Evolutionary conservation across 2,113 vertebrate genomes (phyloP).

Genomic region (Perognathus longimembris): DNA sequence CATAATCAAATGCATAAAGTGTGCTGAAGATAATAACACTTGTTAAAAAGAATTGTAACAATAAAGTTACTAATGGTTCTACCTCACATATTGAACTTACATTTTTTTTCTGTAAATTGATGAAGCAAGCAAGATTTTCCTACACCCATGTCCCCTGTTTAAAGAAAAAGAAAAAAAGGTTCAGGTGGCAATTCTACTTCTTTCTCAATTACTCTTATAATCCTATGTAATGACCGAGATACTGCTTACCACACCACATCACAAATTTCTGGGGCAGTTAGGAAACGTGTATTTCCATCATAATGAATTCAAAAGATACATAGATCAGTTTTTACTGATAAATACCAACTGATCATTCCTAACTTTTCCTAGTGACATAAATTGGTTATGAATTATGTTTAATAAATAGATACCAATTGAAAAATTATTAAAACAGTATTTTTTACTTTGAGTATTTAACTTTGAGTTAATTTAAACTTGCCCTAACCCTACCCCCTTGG

Average conservation of each 20-base stretch:
- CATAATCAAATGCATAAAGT: constrained; percentile 20
- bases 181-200: constrained; percentile 60
- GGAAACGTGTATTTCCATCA: neutral
- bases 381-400: constrained; percentile 28
- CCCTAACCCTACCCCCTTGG: neutral
- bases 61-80: constrained; percentile 8
- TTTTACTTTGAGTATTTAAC: constrained; percentile 53
- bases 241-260: neutral
- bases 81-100: constrained; percentile 88
- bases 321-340: constrained; percentile 3
- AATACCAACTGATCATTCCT: constrained; percentile 9
- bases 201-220: constrained; percentile 35
- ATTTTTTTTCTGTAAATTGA: constrained; percentile 99
- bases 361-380: neutral
- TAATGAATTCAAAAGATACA: constrained; percentile 46
- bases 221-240: neutral
- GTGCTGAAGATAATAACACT: constrained; percentile 27
- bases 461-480: constrained; percentile 47
- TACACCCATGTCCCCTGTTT: constrained; percentile 97
- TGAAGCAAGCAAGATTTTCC: constrained; percentile 99
- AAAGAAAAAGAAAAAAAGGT: constrained; percentile 70
- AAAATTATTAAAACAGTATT: neutral
- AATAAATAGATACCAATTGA: neutral
- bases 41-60: constrained; percentile 21
- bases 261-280: constrained; percentile 35